A percentile compares a stretch with the other conserved stretches of the same genome.
Conservation (phyloP, 2,113 vertebrate genomes). For the Platichthys stellatus region DNA sequence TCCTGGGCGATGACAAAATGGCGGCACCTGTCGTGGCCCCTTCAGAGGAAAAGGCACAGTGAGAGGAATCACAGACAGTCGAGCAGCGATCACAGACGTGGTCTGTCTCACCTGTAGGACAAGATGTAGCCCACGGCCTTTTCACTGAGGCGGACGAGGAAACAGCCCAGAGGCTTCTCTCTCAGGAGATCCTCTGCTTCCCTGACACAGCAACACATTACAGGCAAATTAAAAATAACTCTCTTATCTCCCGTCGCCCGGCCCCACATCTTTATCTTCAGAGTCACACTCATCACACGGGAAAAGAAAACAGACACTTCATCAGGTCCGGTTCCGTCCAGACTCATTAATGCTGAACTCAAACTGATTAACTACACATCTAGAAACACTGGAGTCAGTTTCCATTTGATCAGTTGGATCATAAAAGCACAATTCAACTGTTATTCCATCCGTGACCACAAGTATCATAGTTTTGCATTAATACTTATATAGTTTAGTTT, state of each 20-base stretch:
- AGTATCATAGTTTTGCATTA: too few relatives aligned
- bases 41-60: constrained; percentile 48
- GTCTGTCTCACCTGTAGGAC: constrained; percentile 85
- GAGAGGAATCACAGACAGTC: background rate
- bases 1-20: constrained; percentile 88
- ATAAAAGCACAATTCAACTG: too few relatives aligned
- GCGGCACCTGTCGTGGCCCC: constrained; percentile 85
- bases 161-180: constrained; percentile 83
- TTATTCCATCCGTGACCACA: too few relatives aligned
- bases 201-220: constrained; percentile 62
- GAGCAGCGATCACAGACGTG: background rate
- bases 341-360: background rate
- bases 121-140: constrained; percentile 87
- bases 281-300: too few relatives aligned
- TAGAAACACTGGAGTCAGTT: too few relatives aligned
- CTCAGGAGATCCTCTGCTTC: constrained; percentile 84
- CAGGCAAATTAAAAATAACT: constrained; percentile 26
- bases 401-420: too few relatives aligned
- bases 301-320: background rate
- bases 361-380: too few relatives aligned
- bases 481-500: too few relatives aligned
- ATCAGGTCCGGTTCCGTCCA: background rate
- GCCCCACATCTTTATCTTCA: background rate
- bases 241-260: background rate
- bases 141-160: constrained; percentile 88